Base-by-base conservation (phyloP, 2,113 vertebrate genomes). In the Coreoperca whiteheadi region DNA sequence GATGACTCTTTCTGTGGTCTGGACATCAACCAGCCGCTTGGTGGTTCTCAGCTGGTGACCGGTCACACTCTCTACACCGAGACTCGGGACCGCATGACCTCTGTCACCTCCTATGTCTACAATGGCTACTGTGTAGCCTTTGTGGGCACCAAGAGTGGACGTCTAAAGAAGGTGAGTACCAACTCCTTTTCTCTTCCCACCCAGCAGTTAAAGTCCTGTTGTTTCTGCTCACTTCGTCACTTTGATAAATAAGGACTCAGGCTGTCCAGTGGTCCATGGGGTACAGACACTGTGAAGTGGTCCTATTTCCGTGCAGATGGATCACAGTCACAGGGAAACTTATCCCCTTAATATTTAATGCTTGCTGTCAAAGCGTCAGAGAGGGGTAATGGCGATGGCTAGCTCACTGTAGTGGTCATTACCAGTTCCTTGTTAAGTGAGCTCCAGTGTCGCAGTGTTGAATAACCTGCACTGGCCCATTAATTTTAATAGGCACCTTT, bases 1-100 rank as follows among this genome's bases (percentile, higher is more conserved):
- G 98, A 99, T 23, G 98, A 99, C 94, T 97, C 97, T 6, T 99
- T 99, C 96, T 99, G 98, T 0, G 98, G 98, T 67, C 93, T 99
- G 34, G 98, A 99, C 94, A 99, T 99, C 95, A 99, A 99, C 95
- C 98, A 99, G 92, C 98, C 98, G 0, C 96, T 99, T 2, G 98
- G 98, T 16, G 98, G 98, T 72, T 98, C 97, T 0, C 95, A 95
- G 34, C 95, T 99, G 1, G 98, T 99, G 84, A 97, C 97, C 0
- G 98, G 98, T 4, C 95, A 98, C 91, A 96, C 93, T 0, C 96
- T 99, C 46, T 99, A 97, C 88, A 97, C 97, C 1, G 97, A 99
- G 75, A 97, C 95, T 87, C 95, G 97, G 1, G 98, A 99, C 90
- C 95, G 97, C 85, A 97, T 99, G 97, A 99, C 98, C 4, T 96